Evolutionary conservation across 2,113 vertebrate species (phyloP).

Genomic region (Otis tarda): DNA sequence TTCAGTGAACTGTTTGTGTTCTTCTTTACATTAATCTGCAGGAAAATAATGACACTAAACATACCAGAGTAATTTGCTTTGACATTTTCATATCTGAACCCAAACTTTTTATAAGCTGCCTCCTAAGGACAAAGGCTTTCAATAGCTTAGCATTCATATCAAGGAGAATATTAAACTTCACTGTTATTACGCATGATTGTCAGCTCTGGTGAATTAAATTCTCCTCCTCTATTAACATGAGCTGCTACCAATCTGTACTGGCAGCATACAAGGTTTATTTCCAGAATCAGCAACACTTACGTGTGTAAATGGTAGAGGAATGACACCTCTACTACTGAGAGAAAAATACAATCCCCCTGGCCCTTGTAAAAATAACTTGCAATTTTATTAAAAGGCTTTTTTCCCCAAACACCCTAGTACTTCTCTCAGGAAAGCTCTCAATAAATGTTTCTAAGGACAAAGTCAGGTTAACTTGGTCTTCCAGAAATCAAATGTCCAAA

Average conservation of each 20-base stretch:
- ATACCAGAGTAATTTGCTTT: neutral
- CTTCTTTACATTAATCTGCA: constrained; percentile 84
- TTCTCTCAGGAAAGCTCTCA: neutral
- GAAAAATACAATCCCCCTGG: neutral
- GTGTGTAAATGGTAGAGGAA: neutral
- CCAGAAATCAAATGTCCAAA: neutral
- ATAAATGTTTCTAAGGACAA: neutral
- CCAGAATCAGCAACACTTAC: neutral
- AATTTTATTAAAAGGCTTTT: neutral
- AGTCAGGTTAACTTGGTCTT: neutral
- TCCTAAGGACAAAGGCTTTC: neutral
- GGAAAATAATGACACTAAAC: constrained; percentile 25
- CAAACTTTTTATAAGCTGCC: neutral
- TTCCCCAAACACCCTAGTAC: neutral
- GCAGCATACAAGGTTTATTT: neutral
- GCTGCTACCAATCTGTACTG: neutral
- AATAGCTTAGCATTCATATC: neutral
- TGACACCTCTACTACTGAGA: neutral
- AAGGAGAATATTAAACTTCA: neutral
- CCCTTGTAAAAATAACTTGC: neutral
- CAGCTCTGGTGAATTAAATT: neutral
- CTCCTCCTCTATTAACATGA: neutral
- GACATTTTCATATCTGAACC: neutral
- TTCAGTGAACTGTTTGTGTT: constrained; percentile 83
- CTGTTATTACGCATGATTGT: neutral